Base-by-base conservation (phyloP, 2,888 invertebrate species). In the Agonum fuliginosum region DNA sequence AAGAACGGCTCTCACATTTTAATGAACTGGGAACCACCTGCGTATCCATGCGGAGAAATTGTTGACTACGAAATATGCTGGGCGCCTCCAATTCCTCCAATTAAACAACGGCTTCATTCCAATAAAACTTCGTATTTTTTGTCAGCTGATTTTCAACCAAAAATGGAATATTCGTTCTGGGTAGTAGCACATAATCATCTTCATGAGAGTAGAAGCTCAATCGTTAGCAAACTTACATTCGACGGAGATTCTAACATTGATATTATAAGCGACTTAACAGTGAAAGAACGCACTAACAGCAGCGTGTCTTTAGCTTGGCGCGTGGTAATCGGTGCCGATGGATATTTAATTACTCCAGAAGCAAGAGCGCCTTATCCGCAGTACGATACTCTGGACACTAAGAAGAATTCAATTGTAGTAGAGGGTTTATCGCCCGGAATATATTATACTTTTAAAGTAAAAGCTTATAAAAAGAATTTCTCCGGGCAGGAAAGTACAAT, bases 91-190 rank as follows among this genome's bases (percentile, higher is more conserved):
- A 84, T 89, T 1, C 92, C 92, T 8, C 91, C 92, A 0, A 86
- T 89, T 34, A 87, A 84, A 43, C 81, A 88, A 46, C 86, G 80
- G 81, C 84, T 87, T 14, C 83, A 83, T 41, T 84, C 89, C 2
- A 85, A 85, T 0, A 88, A 89, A 34, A 89, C 88, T 0, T 87
- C 88, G 0, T 89, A 91, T 34, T 84, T 88, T 78, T 87, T 93
- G 80, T 87, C 88, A 34, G 89, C 90, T 2, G 87, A 87, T 27
- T 90, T 92, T 78, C 87, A 89, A 46, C 86, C 91, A 10, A 89
- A 90, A 12, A 83, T 84, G 10, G 91, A 90, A 79, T 94, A 94
- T 85, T 91, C 91, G 0, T 93, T 95, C 86, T 93, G 93, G 92
- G 93, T 94, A 3, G 89, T 91, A 3, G 94, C 94, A 0, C 89